Evolutionary conservation across 2,113 vertebrate species (phyloP).

Genomic region (Xenopus tropicalis): DNA sequence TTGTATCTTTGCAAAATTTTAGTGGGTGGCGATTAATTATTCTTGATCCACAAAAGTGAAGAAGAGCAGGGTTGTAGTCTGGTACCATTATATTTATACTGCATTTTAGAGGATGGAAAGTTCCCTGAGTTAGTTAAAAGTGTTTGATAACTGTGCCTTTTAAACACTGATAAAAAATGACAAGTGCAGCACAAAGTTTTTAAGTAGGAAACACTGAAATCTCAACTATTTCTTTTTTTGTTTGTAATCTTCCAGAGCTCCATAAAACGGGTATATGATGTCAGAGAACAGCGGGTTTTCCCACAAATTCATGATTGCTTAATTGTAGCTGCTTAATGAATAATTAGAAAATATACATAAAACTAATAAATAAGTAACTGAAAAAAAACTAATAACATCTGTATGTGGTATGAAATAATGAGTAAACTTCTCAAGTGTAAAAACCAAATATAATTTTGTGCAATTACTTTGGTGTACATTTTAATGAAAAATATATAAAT

Average conservation of each 20-base stretch:
- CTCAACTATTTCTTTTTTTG: not conserved
- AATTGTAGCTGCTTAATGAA: conserved; percentile 28
- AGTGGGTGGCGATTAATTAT: too few relatives aligned
- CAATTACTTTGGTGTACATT: conserved; percentile 24
- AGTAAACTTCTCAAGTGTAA: conserved; percentile 30
- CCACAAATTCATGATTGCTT: conserved; percentile 4
- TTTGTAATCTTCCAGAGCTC: not conserved
- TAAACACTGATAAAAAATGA: too few relatives aligned
- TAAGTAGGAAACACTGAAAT: too few relatives aligned
- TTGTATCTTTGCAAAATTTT: too few relatives aligned
- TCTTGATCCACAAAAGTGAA: too few relatives aligned
- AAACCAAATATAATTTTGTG: conserved; percentile 11
- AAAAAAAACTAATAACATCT: conserved; percentile 30
- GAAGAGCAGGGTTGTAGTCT: too few relatives aligned
- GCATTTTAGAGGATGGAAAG: too few relatives aligned
- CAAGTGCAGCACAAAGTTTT: too few relatives aligned
- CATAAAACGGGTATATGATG: not conserved
- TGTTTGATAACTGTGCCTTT: too few relatives aligned
- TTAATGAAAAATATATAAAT: conserved; percentile 35
- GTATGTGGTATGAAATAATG: conserved; percentile 35
- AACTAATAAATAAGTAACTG: conserved; percentile 20
- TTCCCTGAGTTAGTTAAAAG: too few relatives aligned
- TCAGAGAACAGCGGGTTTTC: conserved; percentile 3
- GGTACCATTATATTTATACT: too few relatives aligned
- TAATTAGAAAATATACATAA: conserved; percentile 21